A percentile compares a stretch with the other conserved stretches of the same genome.
Conservation (phyloP, 2,113 vertebrate genomes). For the Nesospiza acunhae region DNA sequence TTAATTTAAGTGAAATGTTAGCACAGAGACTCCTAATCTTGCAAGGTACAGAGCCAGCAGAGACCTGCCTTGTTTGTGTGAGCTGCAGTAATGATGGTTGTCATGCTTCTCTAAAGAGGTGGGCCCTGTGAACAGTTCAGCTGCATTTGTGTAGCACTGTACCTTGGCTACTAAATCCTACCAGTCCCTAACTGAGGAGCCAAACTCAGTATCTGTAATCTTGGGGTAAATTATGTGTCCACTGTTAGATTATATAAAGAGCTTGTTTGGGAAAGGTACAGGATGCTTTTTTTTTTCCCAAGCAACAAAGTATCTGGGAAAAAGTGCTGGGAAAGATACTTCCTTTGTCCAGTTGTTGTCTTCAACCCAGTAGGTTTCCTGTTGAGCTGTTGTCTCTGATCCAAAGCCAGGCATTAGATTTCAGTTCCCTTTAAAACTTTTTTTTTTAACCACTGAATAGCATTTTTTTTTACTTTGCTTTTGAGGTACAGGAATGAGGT, state of each 20-base stretch:
- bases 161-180: background rate
- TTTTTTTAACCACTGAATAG: background rate
- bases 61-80: background rate
- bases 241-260: background rate
- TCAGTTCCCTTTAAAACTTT: background rate
- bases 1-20: background rate
- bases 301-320: background rate
- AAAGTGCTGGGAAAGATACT: background rate
- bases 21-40: background rate
- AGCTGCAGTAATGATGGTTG: background rate
- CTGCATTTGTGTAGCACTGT: background rate
- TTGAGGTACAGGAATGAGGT: background rate
- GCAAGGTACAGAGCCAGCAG: background rate
- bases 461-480: background rate
- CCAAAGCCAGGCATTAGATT: background rate
- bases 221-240: background rate
- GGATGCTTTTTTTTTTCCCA: background rate
- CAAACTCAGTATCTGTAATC: background rate
- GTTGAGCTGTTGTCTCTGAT: background rate
- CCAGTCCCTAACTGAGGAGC: background rate
- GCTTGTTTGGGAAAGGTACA: background rate
- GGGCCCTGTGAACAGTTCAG: background rate
- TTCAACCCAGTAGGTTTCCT: background rate
- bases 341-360: background rate
- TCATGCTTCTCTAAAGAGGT: background rate